Evolutionary conservation across 2,113 vertebrate genomes (phyloP).

Genomic region (Syngnathus typhle): DNA sequence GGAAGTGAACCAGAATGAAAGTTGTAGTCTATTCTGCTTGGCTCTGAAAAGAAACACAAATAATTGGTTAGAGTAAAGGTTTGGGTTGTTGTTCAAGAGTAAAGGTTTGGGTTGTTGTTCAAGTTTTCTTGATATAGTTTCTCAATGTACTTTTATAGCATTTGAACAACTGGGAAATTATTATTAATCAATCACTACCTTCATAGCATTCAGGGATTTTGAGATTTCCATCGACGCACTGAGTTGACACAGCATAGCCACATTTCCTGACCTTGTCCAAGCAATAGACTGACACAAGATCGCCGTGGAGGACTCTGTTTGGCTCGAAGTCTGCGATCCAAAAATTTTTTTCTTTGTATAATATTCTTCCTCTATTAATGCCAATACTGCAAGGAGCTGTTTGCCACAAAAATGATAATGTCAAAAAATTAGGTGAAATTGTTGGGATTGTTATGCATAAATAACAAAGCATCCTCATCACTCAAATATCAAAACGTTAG

Average conservation of each 20-base stretch:
- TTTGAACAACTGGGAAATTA: neutral
- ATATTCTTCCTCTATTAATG: constrained; percentile 36
- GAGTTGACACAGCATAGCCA: constrained; percentile 43
- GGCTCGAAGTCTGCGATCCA: constrained; percentile 34
- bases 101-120: neutral
- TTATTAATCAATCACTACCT: constrained; percentile 23
- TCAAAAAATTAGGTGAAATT: neutral
- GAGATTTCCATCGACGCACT: constrained; percentile 51
- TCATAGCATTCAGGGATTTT: constrained; percentile 55
- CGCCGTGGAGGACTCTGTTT: constrained; percentile 40
- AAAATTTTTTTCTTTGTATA: constrained; percentile 40
- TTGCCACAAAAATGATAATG: neutral
- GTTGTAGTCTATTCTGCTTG: fast-evolving
- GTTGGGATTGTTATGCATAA: neutral
- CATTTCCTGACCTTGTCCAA: constrained; percentile 34
- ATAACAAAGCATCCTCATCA: neutral
- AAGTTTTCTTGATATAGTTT: neutral
- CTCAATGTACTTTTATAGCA: neutral
- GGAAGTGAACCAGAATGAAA: constrained; percentile 6
- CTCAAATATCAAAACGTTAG: too few species aligned
- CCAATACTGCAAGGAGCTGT: constrained; percentile 48
- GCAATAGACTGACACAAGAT: constrained; percentile 55
- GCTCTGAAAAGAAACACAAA: constrained; percentile 42
- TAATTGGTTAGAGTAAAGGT: constrained; percentile 13
- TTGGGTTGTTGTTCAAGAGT: neutral